Percentiles rank a stretch among this genome's conserved stretches.
These are phyloP conservation scores for Hydrochoerus hydrochaeris DNA, from an alignment of 2,113 vertebrate species.

Conservation along the genomic window DNA sequence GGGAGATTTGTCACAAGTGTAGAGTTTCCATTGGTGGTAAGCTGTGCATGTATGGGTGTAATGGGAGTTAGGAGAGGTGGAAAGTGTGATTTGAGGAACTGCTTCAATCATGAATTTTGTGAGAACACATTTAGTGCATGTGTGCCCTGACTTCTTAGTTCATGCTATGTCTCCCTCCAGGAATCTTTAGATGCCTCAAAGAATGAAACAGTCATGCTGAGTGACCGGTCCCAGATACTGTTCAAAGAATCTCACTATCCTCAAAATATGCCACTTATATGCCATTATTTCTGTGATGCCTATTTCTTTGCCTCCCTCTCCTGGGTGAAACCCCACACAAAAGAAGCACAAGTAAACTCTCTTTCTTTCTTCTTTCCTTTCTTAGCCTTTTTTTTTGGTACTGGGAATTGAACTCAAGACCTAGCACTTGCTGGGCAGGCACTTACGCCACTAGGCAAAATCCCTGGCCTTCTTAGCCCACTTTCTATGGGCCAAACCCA, in stretches of 20 bases:
- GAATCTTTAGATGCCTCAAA: not conserved
- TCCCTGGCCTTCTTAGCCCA: not conserved
- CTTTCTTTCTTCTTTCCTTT: not conserved
- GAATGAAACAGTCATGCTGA: conserved; percentile 48
- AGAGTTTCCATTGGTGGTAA: not conserved
- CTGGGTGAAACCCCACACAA: conserved; percentile 66
- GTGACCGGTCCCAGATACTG: conserved; percentile 73
- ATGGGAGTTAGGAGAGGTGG: not conserved
- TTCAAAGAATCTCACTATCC: conserved; percentile 78
- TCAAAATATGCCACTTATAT: conserved; percentile 71
- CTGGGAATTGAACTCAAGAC: too few species aligned
- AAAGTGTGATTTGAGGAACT: not conserved
- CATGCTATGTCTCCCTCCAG: conserved; percentile 48
- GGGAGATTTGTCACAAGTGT: not conserved
- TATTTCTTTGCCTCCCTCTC: conserved; percentile 78
- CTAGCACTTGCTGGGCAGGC: too few species aligned
- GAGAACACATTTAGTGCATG: not conserved
- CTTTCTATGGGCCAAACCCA: not conserved
- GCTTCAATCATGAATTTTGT: not conserved
- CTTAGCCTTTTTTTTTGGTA: not conserved
- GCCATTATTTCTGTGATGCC: conserved; percentile 64
- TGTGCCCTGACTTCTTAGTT: conserved; percentile 4
- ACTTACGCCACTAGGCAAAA: too few species aligned
- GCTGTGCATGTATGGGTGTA: not conserved
- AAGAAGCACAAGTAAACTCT: conserved; percentile 76